Evolutionary conservation across 2,888 invertebrate species (phyloP), one percentile per base, ranked within the genome.

Genomic region (Elmis aenea): DNA sequence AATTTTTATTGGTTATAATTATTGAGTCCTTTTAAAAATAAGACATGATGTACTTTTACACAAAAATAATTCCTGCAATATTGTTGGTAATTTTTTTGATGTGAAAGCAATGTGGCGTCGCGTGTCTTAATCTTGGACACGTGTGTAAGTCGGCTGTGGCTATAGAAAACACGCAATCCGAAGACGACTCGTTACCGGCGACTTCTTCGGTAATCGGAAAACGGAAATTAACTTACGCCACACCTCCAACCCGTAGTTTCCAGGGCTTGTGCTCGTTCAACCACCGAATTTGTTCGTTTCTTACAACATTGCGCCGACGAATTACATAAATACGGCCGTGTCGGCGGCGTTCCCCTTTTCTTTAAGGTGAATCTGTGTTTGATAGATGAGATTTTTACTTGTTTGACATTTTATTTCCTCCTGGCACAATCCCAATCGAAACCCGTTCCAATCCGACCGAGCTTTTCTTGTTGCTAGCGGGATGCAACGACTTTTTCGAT

Each of bases 331-430:
- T 15, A 31, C 28, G 26, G 40, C 45, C 40, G 38, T 48, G 48
- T 34, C 33, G 42, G 28, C 35, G 47, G 38, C 45, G 43, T 35
- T 41, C 38, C 29, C n/a, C 34, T 42, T 26, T 36, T 26, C 31
- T 39, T 45, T 45, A 42, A 38, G 5, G 8, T 37, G 33, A 43
- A 38, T 45, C 44, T 46, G 48, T 35, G 41, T 41, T 45, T 48
- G 48, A 48, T 50, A 46, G 48, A 48, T 50, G 44, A 50, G 48
- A 50, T 50, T 44, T 46, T 50, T 50, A 48, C 50, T 50, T 48
- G 45, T 45, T 46, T 51, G 51, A 50, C 51, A 48, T 51, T 51
- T 48, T 46, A 51, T 46, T 50, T 51, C 48, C 49, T 50, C 31
- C 45, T 42, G 40, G 38, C 46, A 46, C 41, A 39, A 45, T 43